A percentile compares a stretch with the other conserved stretches of the same genome.
Conservation (phyloP, 2,888 invertebrate species). For the Drosophila leonis region DNA sequence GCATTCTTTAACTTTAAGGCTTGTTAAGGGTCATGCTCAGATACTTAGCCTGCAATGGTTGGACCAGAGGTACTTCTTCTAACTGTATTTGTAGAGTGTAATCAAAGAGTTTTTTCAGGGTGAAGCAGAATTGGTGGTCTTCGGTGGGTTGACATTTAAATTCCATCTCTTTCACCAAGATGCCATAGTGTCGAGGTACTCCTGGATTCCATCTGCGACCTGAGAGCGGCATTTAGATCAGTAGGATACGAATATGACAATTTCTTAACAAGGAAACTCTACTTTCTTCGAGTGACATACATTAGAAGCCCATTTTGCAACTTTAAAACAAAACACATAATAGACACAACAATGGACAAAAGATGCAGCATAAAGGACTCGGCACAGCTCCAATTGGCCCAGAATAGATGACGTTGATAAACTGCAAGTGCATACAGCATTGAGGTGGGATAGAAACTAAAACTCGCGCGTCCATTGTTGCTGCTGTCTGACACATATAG, state of each 20-base stretch:
- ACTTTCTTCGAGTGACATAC: slow-evolving; percentile 20
- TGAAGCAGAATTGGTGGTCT: not conserved
- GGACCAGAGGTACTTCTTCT: too few species aligned
- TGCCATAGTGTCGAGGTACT: not conserved
- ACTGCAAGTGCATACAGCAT: slow-evolving; percentile 22
- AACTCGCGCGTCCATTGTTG: slow-evolving; percentile 55
- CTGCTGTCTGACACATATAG: slow-evolving; percentile 49
- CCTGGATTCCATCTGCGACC: not conserved
- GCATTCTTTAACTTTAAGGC: too few species aligned
- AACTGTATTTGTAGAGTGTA: too few species aligned
- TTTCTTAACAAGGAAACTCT: not conserved
- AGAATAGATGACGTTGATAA: slow-evolving; percentile 26
- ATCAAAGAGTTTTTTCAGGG: too few species aligned
- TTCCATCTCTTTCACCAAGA: not conserved
- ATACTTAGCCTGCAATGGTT: too few species aligned
- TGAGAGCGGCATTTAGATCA: not conserved
- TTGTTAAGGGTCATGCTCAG: too few species aligned
- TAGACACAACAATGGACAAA: slow-evolving; percentile 54
- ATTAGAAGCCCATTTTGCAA: slow-evolving; percentile 34
- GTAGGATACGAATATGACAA: not conserved
- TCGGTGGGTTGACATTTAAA: not conserved
- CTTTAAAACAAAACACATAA: slow-evolving; percentile 31
- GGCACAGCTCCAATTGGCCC: slow-evolving; percentile 56
- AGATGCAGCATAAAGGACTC: slow-evolving; percentile 32
- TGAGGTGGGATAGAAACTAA: slow-evolving; percentile 1